Evolutionary conservation across 2,888 invertebrate species (phyloP).

Genomic region (Leptopilina myrica): DNA sequence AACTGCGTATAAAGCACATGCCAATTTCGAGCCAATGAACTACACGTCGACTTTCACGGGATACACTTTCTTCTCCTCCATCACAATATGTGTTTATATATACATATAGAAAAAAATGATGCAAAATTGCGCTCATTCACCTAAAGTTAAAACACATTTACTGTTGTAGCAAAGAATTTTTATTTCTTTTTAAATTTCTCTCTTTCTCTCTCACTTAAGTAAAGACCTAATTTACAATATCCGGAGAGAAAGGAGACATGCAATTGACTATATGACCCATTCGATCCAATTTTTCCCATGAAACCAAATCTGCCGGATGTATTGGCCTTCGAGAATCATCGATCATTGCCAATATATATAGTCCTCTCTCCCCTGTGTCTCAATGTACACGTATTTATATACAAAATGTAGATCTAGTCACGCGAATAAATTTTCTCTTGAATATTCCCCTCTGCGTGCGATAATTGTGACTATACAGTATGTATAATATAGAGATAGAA

Average conservation of each 20-base stretch:
- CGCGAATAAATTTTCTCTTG: slow-evolving; percentile 24
- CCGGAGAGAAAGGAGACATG: slow-evolving; percentile 70
- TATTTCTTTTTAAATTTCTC: slow-evolving; percentile 23
- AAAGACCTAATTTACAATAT: slow-evolving; percentile 53
- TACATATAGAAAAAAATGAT: background rate
- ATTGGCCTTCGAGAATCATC: slow-evolving; percentile 41
- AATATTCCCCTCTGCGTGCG: background rate
- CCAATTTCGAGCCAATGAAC: slow-evolving; percentile 17
- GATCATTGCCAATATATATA: background rate
- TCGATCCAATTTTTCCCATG: slow-evolving; percentile 49
- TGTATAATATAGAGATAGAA: slow-evolving; percentile 11
- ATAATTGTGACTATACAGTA: background rate
- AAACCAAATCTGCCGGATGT: slow-evolving; percentile 56
- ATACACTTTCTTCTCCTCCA: slow-evolving; percentile 61
- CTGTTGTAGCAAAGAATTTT: slow-evolving; percentile 47
- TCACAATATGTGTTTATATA: background rate
- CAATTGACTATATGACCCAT: slow-evolving; percentile 54
- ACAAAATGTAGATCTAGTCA: slow-evolving; percentile 22
- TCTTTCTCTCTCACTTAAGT: too few species aligned
- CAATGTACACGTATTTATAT: too few species aligned
- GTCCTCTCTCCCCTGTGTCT: slow-evolving; percentile 22
- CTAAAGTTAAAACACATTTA: slow-evolving; percentile 1
- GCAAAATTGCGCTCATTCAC: slow-evolving; percentile 32
- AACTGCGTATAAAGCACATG: slow-evolving; percentile 15
- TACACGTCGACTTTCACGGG: slow-evolving; percentile 61